Conservation (phyloP, 2,113 vertebrate species). For the Mesocricetus auratus region DNA sequence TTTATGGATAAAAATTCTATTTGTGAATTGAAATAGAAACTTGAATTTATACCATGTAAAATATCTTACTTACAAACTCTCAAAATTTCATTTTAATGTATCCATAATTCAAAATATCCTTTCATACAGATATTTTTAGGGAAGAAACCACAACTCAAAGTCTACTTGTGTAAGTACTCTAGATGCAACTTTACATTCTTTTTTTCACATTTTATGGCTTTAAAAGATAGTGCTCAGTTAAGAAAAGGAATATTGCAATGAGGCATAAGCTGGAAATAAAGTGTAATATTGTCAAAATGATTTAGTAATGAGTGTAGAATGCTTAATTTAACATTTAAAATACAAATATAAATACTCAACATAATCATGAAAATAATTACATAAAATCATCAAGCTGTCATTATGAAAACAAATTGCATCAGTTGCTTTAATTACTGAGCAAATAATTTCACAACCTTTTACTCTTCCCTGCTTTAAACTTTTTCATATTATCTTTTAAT, state of each 20-base stretch:
- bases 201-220: background rate
- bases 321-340: slow-evolving; percentile 43
- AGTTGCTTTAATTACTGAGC: background rate
- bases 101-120: background rate
- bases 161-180: background rate
- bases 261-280: background rate
- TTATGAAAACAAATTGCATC: background rate
- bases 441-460: background rate
- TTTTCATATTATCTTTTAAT: slow-evolving; percentile 45
- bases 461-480: background rate
- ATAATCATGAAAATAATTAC: background rate
- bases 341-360: slow-evolving; percentile 19
- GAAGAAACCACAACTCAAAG: background rate
- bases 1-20: background rate
- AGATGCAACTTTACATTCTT: background rate
- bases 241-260: background rate
- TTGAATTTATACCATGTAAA: background rate
- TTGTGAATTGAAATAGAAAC: background rate
- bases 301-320: background rate
- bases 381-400: background rate
- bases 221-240: background rate
- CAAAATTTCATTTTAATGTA: background rate
- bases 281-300: background rate
- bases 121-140: background rate
- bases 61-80: background rate